Evolutionary conservation across 2,113 vertebrate species (phyloP), one percentile per base, ranked within the genome.

Genomic region (Gasterosteus nipponicus): DNA sequence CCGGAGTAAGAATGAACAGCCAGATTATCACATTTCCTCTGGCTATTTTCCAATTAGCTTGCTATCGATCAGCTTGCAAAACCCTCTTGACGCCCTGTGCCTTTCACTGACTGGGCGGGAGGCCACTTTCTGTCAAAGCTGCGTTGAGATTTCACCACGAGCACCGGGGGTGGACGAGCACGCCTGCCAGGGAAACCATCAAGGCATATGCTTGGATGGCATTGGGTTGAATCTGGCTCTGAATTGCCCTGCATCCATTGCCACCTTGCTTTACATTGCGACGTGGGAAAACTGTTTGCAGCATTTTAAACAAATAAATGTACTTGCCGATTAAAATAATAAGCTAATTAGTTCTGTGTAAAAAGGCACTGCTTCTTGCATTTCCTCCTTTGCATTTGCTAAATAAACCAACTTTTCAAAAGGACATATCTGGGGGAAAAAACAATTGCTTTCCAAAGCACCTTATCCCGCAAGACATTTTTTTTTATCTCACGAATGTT

Each of bases 1-100:
- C 46, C 65, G 18, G 77, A 87, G 74, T 80, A 64, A 53, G 73
- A 75, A 71, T n/a, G 73, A 85, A 77, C 80, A 73, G 60, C 81
- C 84, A 84, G 78, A 88, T 93, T 90, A 91, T 89, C 87, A 88
- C 85, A 88, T 90, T 92, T 91, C 87, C 87, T 86, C 70, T 59
- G 39, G 58, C 87, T 86, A 80, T 88, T 93, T 93, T 91, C 87
- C 90, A 89, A 90, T 92, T 90, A 92, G 86, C 83, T 83, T 29
- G 14, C 66, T 80, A 91, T 91, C 56, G 86, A 92, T 91, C 80
- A 77, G 87, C 67, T 83, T 26, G 51, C 77, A 56, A 57, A 41
- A 38, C 35, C 19, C 84, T 83, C 78, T 70, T 49, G 83, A 77
- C 31, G 53, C 78, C 18, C 78, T 29, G 69, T 66, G 74, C 74